Percentiles rank a stretch among this genome's conserved stretches.
Conservation (phyloP, 2,888 invertebrate species). For the Notocelia uddmanniana region DNA sequence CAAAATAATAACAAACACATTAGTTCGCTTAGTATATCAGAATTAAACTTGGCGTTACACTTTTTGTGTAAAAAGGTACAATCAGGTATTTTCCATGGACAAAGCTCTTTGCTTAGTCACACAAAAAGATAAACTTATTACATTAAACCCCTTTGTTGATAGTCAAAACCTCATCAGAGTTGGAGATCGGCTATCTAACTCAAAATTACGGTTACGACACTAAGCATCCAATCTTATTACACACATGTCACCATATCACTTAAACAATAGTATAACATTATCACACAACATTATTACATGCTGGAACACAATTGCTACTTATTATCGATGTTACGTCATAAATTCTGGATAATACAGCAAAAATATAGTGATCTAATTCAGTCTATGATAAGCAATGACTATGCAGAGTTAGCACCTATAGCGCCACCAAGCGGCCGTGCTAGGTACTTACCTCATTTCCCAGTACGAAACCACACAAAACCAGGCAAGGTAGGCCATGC, state of each 20-base stretch:
- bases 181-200: slow-evolving; percentile 42
- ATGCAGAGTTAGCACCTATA: no score
- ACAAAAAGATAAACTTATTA: slow-evolving; percentile 20
- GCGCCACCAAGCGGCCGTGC: no score
- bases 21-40: slow-evolving; percentile 10
- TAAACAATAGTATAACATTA: slow-evolving; percentile 33
- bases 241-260: slow-evolving; percentile 39
- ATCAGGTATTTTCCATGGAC: slow-evolving; percentile 16
- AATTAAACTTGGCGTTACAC: slow-evolving; percentile 26
- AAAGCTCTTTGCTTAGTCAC: slow-evolving; percentile 18
- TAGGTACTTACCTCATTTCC: no score
- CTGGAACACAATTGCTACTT: slow-evolving; percentile 44
- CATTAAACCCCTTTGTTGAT: slow-evolving; percentile 38
- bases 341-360: slow-evolving; percentile 31
- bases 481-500: no score
- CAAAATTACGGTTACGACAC: slow-evolving; percentile 38
- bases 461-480: no score
- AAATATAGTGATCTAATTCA: no score
- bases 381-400: no score
- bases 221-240: slow-evolving; percentile 1
- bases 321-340: slow-evolving; percentile 38
- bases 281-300: slow-evolving; percentile 39
- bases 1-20: slow-evolving; percentile 12
- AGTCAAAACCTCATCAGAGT: slow-evolving; percentile 39
- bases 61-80: slow-evolving; percentile 35